Conservation (phyloP, 2,888 invertebrate species). For the Tuta absoluta region DNA sequence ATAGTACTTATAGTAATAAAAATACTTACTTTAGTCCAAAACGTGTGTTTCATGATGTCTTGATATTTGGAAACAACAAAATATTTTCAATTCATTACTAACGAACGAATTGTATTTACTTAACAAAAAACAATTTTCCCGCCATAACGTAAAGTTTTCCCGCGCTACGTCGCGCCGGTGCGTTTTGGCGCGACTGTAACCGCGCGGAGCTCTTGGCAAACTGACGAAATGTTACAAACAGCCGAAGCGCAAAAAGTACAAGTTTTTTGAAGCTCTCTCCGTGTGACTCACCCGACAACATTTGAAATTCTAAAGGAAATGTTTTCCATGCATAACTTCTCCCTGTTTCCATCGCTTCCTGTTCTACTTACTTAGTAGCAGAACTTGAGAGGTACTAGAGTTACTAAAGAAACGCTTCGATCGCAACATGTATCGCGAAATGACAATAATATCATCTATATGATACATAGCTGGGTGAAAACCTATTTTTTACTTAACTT, state of each 20-base stretch:
- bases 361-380: not conserved
- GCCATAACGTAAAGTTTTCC: slow-evolving; percentile 69
- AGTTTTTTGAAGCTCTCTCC: slow-evolving; percentile 19
- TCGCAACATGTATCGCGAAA: too few relatives aligned
- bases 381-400: not conserved
- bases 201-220: slow-evolving; percentile 29
- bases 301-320: not conserved
- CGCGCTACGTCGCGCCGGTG: slow-evolving; percentile 42
- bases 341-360: not conserved
- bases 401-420: not conserved
- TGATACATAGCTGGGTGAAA: too few relatives aligned
- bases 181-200: slow-evolving; percentile 51
- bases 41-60: slow-evolving; percentile 54
- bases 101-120: slow-evolving; percentile 30
- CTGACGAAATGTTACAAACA: slow-evolving; percentile 19
- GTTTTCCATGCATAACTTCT: not conserved
- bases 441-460: too few relatives aligned
- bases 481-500: too few relatives aligned
- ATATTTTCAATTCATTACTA: slow-evolving; percentile 35
- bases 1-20: too few relatives aligned
- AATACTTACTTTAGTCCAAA: slow-evolving; percentile 53
- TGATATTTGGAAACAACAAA: slow-evolving; percentile 38
- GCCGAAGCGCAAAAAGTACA: not conserved
- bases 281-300: slow-evolving; percentile 24
- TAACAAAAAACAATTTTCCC: slow-evolving; percentile 51